Evolutionary conservation across 2,888 invertebrate genomes (phyloP).

Genomic region (Nomada ferruginata): DNA sequence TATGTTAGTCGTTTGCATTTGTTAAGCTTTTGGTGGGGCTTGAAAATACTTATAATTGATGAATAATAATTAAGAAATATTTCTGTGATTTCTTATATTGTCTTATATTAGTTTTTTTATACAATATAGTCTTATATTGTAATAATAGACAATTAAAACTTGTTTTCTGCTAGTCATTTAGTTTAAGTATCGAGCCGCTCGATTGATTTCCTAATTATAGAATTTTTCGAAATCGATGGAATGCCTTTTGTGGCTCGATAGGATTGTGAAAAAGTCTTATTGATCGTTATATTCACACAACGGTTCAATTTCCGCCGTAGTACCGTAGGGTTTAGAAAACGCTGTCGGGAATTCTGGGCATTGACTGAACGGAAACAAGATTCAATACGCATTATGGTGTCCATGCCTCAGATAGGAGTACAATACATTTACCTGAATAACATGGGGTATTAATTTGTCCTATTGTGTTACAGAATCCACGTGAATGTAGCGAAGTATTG

Average conservation of each 20-base stretch:
- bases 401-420: conserved; percentile 8
- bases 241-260: conserved; percentile 10
- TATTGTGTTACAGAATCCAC: background rate
- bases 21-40: no score
- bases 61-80: background rate
- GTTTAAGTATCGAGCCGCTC: background rate
- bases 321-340: conserved; percentile 25
- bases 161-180: background rate
- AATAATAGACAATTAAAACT: background rate
- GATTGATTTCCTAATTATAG: background rate
- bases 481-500: no score
- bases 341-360: conserved; percentile 29
- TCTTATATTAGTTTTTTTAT: no score
- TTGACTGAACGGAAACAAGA: conserved; percentile 29
- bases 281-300: conserved; percentile 13
- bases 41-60: no score
- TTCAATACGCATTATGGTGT: conserved; percentile 17
- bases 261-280: conserved; percentile 14
- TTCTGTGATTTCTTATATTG: background rate
- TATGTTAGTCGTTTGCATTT: no score
- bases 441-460: conserved; percentile 20
- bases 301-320: conserved; percentile 33
- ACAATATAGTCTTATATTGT: background rate
- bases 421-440: conserved; percentile 12
- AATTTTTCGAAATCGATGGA: background rate